Evolutionary conservation across 2,888 invertebrate genomes (phyloP), one percentile per base, ranked within the genome.

Genomic region (Tridacna gigas): DNA sequence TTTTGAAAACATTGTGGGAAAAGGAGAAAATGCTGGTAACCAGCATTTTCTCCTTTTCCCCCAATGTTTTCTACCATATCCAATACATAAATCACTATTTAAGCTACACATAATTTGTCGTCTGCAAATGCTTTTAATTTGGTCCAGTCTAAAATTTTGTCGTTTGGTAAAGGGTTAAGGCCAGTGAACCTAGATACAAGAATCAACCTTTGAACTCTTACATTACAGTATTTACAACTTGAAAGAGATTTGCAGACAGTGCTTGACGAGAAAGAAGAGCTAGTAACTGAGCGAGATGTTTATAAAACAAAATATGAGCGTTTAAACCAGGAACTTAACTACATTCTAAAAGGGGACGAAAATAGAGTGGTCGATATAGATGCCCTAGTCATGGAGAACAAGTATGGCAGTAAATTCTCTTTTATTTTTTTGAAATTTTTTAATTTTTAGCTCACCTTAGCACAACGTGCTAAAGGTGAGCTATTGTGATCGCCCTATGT

Each of bases 211-310:
- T 25, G 20, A n/a, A 13, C 47, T 47, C n/a, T 37, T 63, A 13
- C 25, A 60, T 82, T 82, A 37, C 93, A 97, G 96, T 97, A 96
- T 93, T 96, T 96, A 88, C 97, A 97, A 94, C 94, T 97, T 73
- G 96, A 97, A 91, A 95, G 96, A 69, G 97, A 98, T 94, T 96
- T 98, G 51, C 96, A 97, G 93, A 96, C 97, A 11, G 96, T 97
- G 47, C 94, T 98, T 67, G 98, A 98, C 94, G 98, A 98, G 93
- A 98, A 97, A 93, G 97, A 97, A 92, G 98, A 98, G 93, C 94
- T 97, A 56, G 96, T 97, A 25, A 96, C 96, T 9, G 97, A 98
- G 93, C 95, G 97, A 83, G 97, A 98, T 94, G 97, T 97, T 37
- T 97, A 97, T 93, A 97, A 97, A 93, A 97, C 96, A 90, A 98